Evolutionary conservation across 2,113 vertebrate genomes (phyloP).

Genomic region (Peromyscus maniculatus): DNA sequence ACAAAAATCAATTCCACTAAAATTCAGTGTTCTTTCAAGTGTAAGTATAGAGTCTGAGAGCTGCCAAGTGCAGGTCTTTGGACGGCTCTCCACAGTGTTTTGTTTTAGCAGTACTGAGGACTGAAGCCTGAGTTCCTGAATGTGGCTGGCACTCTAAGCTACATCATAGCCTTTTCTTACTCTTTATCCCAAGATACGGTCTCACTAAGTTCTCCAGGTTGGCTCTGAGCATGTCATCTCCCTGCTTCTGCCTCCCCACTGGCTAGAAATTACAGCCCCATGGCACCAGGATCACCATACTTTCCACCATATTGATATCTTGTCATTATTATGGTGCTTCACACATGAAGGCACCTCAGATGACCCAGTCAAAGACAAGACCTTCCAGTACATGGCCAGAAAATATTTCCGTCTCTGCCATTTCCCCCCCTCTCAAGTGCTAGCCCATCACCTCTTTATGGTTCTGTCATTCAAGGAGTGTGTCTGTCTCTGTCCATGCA

Average conservation of each 20-base stretch:
- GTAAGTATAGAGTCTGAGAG: neutral
- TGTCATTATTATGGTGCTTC: accelerated
- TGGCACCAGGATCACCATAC: no score
- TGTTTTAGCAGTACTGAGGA: neutral
- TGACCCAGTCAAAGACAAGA: neutral
- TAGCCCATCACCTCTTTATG: neutral
- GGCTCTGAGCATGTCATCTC: neutral
- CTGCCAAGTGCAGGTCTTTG: neutral
- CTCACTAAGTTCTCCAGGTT: neutral
- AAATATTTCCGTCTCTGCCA: neutral
- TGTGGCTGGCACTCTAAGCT: no score
- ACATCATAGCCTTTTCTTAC: no score
- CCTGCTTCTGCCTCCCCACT: neutral
- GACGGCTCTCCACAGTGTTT: no score
- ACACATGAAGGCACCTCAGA: no score
- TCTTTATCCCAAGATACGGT: neutral
- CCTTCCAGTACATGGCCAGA: neutral
- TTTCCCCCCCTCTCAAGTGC: neutral
- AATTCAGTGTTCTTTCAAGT: neutral
- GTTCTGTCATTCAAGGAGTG: neutral
- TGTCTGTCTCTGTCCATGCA: neutral
- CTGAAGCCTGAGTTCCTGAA: neutral
- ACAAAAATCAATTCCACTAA: neutral
- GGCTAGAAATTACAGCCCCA: neutral
- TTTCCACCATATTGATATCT: neutral